Conservation (phyloP, 2,113 vertebrate species). For the Hippopotamus amphibius region DNA sequence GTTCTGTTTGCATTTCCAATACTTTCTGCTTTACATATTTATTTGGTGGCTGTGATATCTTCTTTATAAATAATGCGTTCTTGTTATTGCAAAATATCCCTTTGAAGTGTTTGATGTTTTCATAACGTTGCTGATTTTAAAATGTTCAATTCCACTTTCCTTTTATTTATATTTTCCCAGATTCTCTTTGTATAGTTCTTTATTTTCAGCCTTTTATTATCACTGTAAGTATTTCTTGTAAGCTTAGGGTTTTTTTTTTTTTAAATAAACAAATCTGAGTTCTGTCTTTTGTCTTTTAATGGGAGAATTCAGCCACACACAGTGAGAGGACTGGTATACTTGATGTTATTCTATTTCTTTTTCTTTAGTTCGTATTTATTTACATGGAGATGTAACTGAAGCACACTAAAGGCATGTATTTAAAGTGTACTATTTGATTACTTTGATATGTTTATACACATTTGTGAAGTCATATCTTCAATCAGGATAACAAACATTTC, state of each 20-base stretch:
- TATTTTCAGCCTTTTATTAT: slow-evolving; percentile 27
- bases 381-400: neutral
- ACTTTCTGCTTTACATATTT: slow-evolving; percentile 15
- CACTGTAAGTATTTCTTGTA: neutral
- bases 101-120: slow-evolving; percentile 43
- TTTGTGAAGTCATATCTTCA: slow-evolving; percentile 18
- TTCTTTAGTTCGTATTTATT: slow-evolving; percentile 5
- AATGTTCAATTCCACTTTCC: neutral
- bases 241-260: neutral
- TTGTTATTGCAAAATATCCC: slow-evolving; percentile 22
- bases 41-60: neutral
- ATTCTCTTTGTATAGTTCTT: slow-evolving; percentile 32
- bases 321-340: neutral
- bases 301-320: neutral
- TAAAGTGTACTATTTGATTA: neutral
- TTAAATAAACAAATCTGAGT: neutral
- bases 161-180: neutral
- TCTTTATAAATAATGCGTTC: slow-evolving; percentile 25
- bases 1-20: neutral
- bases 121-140: slow-evolving; percentile 43
- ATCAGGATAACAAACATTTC: neutral
- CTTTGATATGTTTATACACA: neutral
- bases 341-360: neutral
- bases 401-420: neutral
- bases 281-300: slow-evolving; percentile 54